A percentile compares a stretch with the other conserved stretches of the same genome.
Evolutionary conservation across 2,797 vertebrate genomes (phyloP).

Genomic region (Gymnothorax javanicus): DNA sequence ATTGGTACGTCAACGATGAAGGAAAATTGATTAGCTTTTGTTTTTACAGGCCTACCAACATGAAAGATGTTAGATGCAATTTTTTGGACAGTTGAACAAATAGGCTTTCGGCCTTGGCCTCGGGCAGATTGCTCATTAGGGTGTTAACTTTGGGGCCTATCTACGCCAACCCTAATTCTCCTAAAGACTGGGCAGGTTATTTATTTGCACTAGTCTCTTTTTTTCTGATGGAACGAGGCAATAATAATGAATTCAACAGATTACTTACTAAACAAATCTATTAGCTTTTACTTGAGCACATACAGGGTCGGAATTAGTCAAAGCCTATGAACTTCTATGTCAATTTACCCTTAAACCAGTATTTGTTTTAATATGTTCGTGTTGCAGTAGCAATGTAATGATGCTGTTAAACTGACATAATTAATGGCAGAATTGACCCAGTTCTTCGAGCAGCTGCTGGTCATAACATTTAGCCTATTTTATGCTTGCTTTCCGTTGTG

Average conservation of each 20-base stretch:
- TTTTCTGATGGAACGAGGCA: not conserved
- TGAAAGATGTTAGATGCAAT: not conserved
- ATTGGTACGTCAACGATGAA: not conserved
- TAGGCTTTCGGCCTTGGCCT: not conserved
- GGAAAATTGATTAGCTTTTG: not conserved
- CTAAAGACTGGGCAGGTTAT: not conserved
- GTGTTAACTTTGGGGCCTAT: not conserved
- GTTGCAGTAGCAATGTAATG: not conserved
- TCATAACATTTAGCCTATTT: not conserved
- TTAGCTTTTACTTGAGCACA: not conserved
- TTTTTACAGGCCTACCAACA: not conserved
- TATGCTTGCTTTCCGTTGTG: not conserved
- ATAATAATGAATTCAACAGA: not conserved
- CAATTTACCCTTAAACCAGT: not conserved
- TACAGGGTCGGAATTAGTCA: not conserved
- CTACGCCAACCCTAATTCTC: not conserved
- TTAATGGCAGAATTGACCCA: not conserved
- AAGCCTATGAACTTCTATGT: not conserved
- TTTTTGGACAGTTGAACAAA: not conserved
- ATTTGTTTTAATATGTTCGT: not conserved
- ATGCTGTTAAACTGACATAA: not conserved
- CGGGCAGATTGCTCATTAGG: not conserved
- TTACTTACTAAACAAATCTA: not conserved
- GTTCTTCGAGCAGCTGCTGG: not conserved
- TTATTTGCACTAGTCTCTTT: not conserved